These are phyloP conservation scores for Ericerus pela DNA, from an alignment of 1,140 invertebrate species.

Conservation along the genomic window DNA sequence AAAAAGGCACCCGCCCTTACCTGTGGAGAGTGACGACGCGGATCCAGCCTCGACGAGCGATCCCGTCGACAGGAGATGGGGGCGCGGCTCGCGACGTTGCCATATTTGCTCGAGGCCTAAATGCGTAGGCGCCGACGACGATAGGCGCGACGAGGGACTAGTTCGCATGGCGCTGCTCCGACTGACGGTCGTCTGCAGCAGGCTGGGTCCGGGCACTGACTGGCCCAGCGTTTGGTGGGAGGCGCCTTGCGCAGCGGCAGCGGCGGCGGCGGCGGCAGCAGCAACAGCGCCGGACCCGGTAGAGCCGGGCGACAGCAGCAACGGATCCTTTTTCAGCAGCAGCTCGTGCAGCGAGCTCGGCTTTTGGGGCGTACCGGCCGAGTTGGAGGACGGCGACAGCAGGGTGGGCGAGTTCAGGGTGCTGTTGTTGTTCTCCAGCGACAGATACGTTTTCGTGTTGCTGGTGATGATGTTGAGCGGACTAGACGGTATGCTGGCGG, in stretches of 20 bases:
- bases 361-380: constrained; percentile 30
- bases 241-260: no score
- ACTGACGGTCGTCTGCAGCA: not conserved
- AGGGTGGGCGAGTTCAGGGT: not conserved
- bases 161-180: constrained; percentile 9
- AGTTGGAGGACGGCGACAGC: not conserved
- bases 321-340: constrained; percentile 41
- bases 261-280: no score
- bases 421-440: not conserved
- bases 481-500: constrained; percentile 26
- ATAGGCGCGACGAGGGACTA: constrained; percentile 44
- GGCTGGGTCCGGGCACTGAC: constrained; percentile 35
- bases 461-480: constrained; percentile 30
- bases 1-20: constrained; percentile 16
- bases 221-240: constrained; percentile 39
- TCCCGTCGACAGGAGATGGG: constrained; percentile 70
- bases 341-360: constrained; percentile 44
- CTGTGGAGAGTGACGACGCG: constrained; percentile 70
- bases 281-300: constrained; percentile 3
- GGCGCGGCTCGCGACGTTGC: constrained; percentile 65
- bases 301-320: constrained; percentile 32
- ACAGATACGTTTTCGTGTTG: constrained; percentile 20
- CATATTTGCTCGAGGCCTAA: constrained; percentile 66
- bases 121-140: constrained; percentile 70
- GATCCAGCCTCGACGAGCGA: constrained; percentile 70